Base-by-base conservation (phyloP, 2,888 invertebrate species). In the Lacanobia oleracea region DNA sequence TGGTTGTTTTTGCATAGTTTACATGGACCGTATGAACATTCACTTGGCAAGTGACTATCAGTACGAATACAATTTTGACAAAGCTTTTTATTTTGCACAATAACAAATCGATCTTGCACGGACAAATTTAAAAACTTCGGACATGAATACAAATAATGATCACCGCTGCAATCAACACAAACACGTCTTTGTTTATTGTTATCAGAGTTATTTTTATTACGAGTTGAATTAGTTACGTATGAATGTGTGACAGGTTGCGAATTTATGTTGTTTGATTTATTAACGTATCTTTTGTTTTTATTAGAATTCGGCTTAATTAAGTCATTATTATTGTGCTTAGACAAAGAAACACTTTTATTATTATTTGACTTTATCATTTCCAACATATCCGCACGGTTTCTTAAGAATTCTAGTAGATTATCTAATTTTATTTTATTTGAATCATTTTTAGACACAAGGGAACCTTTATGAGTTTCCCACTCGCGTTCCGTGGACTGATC, bases 401-500 rank as follows among this genome's bases (percentile, higher is more conserved):
- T 51, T 21, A 51, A 10, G 21, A 51, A 51, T 21, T 51, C 51
- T 51, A 27, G 1, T 40, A n/a, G 61, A 21, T 67, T 23, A 4
- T 18, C 60, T 14, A 61, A 21, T 51, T 51, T 54, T n/a, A 37
- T 50, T 3, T 50, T 48, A 16, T 50, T n/a, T n/a, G 4, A 33
- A n/a, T 14, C 8, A n/a, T 27, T 12, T 33, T 48, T 33, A 48
- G 64, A 48, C 8, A 45, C 33, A 2, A 75, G 10, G 0, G 57
- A n/a, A 10, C 75, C 50, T 21, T 63, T 71, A 67, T 77, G 57
- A 8, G 27, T 56, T 37, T 78, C 80, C 80, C 77, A 77, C 16
- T 81, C 71, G n/a, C 72, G 75, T n/a, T 72, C 67, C 0, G 77
- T 77, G 5, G 53, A 23, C 2, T 16, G 27, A 53, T 81, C 73